Base-by-base conservation (phyloP, 2,888 invertebrate species). In the Crocallis elinguaria region DNA sequence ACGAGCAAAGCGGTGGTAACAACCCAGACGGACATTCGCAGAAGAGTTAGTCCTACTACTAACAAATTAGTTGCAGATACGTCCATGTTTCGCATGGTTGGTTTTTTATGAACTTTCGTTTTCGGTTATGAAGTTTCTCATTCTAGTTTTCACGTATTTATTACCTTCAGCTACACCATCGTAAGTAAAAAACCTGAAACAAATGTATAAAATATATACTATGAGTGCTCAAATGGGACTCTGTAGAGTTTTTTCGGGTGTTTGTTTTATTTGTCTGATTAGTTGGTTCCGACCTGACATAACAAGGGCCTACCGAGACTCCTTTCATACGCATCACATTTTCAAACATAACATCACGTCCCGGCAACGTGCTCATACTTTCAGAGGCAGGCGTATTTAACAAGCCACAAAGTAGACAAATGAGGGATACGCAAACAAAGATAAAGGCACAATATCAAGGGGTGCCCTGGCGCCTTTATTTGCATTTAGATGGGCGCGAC, bases 401-500 rank as follows among this genome's bases (percentile, higher is more conserved):
- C 71, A 70, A 75, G 72, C 66, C 66, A 61, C 67, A 74, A 78
- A 77, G 76, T 75, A 79, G 77, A 86, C 85, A 87, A 88, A 88
- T 87, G 85, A 86, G 85, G 84, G 83, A 82, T 75, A 76, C 73
- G 76, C 71, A 76, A 65, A 79, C 79, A 74, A 58, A 64, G 55
- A 62, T 57, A 67, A 81, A 82, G 83, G 43, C 8, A 39, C 38
- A 39, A 35, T 49, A 84, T 84, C 82, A 79, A 79, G 86, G 82
- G 82, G 75, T 63, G 70, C 72, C 69, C 74, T 74, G 73, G 70
- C 69, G 63, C 66, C 72, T 76, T 71, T 83, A 89, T 89, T 89
- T 87, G 84, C 88, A 88, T 89, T 82, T 86, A 86, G 82, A 86
- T 85, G 77, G 81, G 77, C 67, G 79, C 75, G 81, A 83, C 83